Evolutionary conservation across 2,888 invertebrate genomes (phyloP).

Genomic region (Caenorhabditis sulstoni): DNA sequence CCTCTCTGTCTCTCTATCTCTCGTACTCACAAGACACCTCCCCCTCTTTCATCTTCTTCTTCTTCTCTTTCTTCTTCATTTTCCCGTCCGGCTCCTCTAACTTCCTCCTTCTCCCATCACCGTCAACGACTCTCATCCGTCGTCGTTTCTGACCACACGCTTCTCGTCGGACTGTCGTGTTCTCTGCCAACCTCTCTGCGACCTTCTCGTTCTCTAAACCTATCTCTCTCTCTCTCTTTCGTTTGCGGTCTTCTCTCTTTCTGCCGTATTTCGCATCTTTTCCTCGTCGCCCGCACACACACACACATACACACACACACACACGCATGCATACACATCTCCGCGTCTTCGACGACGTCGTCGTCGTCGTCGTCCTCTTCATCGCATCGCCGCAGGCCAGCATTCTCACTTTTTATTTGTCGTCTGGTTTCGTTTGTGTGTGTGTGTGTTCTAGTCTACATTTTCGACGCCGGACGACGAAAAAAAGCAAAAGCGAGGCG

Average conservation of each 20-base stretch:
- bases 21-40: not conserved
- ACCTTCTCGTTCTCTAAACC: not conserved
- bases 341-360: too few species aligned
- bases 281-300: too few species aligned
- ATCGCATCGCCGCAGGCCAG: not conserved
- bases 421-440: not conserved
- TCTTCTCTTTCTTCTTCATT: not conserved
- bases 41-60: not conserved
- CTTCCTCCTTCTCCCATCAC: not conserved
- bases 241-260: not conserved
- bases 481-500: too few species aligned
- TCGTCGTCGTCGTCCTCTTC: too few species aligned
- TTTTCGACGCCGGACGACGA: too few species aligned
- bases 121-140: not conserved
- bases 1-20: not conserved
- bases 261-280: not conserved
- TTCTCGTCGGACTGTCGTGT: constrained; percentile 2
- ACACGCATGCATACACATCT: too few species aligned
- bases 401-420: constrained; percentile 1
- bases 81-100: not conserved
- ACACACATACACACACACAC: too few species aligned
- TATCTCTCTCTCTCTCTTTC: not conserved
- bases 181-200: not conserved
- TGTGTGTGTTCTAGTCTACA: too few species aligned
- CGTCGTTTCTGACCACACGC: not conserved